Evolutionary conservation across 2,113 vertebrate genomes (phyloP).

Genomic region (Crotophaga sulcirostris): DNA sequence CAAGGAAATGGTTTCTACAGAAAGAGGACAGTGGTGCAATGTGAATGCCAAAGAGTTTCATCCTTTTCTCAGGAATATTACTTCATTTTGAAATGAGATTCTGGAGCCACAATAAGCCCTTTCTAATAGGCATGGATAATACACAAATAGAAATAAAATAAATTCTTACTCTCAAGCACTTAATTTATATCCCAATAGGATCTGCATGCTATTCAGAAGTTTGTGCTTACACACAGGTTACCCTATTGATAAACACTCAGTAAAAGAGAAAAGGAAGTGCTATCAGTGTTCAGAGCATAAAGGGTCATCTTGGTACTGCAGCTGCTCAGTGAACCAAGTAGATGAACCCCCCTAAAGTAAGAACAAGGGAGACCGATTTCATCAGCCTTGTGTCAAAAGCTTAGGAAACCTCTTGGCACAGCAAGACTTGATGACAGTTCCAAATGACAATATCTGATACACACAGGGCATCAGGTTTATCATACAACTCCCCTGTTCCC

Average conservation of each 20-base stretch:
- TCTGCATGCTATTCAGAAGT: neutral
- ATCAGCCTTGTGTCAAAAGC: neutral
- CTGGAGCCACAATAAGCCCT: neutral
- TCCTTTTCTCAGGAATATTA: neutral
- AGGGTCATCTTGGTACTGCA: neutral
- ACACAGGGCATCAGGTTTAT: rapidly evolving
- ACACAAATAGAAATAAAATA: neutral
- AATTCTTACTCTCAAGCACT: neutral
- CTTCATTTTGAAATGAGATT: neutral
- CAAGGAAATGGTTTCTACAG: neutral
- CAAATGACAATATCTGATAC: neutral
- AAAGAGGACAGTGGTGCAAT: neutral
- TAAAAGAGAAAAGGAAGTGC: neutral
- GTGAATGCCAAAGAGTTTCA: neutral
- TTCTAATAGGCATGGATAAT: neutral
- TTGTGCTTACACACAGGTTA: neutral
- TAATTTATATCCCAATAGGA: neutral
- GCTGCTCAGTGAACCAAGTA: neutral
- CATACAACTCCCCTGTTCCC: neutral
- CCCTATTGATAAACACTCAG: neutral
- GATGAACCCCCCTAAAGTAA: neutral
- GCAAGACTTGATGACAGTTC: neutral
- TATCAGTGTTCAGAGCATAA: rapidly evolving
- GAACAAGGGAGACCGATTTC: neutral
- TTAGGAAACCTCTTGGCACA: neutral